Conservation (phyloP, 92 coral and sea anemone species). For the Palythoa grandiflora region DNA sequence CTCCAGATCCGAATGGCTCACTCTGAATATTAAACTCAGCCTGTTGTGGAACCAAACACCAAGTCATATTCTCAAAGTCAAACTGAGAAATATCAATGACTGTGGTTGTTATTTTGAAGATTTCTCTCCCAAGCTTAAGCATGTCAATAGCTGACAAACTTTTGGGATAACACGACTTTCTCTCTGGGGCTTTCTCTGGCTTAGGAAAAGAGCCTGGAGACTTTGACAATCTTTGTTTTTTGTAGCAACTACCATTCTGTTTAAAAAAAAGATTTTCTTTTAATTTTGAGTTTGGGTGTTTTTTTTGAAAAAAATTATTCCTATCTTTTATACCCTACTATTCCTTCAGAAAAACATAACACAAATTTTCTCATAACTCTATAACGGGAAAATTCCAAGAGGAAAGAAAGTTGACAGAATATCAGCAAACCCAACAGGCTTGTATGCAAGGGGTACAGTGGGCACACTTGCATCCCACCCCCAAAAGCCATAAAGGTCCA, state of each 20-base stretch:
- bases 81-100: not conserved
- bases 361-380: not conserved
- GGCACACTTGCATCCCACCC: not conserved
- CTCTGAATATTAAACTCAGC: not conserved
- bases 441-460: not conserved
- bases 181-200: not conserved
- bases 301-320: not conserved
- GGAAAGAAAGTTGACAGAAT: not conserved
- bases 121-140: not conserved
- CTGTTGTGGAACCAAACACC: not conserved
- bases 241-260: not conserved
- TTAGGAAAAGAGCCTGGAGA: not conserved
- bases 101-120: not conserved
- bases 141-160: not conserved
- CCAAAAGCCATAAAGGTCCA: no score
- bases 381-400: not conserved
- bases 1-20: constrained; percentile 1
- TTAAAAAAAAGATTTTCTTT: not conserved
- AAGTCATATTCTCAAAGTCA: not conserved
- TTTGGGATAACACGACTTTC: not conserved
- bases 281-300: not conserved
- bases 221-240: not conserved
- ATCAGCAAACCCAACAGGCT: not conserved
- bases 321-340: not conserved
- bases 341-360: not conserved